A percentile compares a stretch with the other conserved stretches of the same genome.
These are phyloP conservation scores for Atlantisia rogersi DNA, from an alignment of 2,113 vertebrate species.

Conservation along the genomic window DNA sequence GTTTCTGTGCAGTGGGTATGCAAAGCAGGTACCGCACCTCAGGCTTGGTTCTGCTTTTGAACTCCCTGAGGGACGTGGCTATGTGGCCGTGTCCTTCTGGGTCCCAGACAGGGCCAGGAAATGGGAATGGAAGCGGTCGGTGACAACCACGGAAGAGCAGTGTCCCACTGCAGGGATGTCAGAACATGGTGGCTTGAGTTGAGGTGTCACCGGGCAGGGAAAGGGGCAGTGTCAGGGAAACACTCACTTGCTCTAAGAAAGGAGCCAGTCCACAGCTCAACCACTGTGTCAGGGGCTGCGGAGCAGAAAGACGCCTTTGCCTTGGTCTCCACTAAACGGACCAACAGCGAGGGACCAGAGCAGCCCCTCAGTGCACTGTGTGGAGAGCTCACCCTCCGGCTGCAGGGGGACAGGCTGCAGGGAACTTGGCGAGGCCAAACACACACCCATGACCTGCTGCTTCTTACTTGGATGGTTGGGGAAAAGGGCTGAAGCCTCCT, in stretches of 20 bases:
- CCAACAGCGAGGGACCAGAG: not conserved
- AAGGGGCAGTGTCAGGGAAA: not conserved
- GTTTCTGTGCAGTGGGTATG: not conserved
- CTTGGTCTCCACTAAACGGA: not conserved
- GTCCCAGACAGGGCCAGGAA: not conserved
- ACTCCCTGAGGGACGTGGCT: not conserved
- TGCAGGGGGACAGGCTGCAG: not conserved
- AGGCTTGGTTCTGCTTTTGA: not conserved
- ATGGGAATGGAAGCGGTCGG: not conserved
- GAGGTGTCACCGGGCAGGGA: not conserved
- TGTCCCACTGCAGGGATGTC: not conserved
- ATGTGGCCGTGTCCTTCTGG: not conserved
- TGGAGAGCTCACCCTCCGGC: not conserved
- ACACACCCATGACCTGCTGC: not conserved
- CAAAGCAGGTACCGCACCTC: not conserved
- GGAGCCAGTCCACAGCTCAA: not conserved
- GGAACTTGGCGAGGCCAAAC: not conserved
- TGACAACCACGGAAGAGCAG: not conserved
- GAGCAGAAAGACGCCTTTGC: not conserved
- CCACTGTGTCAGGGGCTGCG: not conserved
- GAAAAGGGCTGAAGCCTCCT: not conserved
- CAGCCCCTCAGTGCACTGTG: accelerated
- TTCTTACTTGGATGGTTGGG: not conserved
- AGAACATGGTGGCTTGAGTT: accelerated
- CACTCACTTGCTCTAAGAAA: not conserved